phyloP scores from a whole-genome alignment of 1,140 invertebrate species.

The Caerostris extrusa region DNA sequence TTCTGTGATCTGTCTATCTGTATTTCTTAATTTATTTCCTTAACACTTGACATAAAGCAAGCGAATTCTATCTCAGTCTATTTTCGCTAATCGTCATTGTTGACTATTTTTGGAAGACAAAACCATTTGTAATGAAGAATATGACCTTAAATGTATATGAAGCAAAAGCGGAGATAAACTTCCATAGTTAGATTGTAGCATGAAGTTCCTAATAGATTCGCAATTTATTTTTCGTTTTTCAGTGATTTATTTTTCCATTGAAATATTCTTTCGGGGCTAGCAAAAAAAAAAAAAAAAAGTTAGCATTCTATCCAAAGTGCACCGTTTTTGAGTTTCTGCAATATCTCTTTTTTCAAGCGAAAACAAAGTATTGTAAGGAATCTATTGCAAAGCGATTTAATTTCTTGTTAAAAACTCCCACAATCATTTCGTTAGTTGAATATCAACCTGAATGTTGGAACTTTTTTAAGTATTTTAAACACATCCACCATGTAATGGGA shows the following conservation, averaged over 20 bases:
- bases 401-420: neutral
- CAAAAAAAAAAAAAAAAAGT: too few species aligned
- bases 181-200: constrained; percentile 75
- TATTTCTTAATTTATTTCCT: constrained; percentile 74
- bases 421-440: constrained; percentile 20
- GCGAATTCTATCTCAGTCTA: constrained; percentile 76
- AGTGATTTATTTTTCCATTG: neutral
- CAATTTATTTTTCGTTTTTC: constrained; percentile 2
- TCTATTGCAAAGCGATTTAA: constrained; percentile 42
- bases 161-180: constrained; percentile 74
- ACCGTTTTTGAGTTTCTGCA: neutral
- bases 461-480: constrained; percentile 19
- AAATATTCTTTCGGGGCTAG: neutral
- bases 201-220: constrained; percentile 75
- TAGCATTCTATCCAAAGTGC: constrained; percentile 20
- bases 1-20: constrained; percentile 77
- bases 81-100: constrained; percentile 76
- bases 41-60: constrained; percentile 73
- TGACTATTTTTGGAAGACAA: constrained; percentile 77
- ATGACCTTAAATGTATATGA: constrained; percentile 76
- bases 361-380: neutral
- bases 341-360: neutral
- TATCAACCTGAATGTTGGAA: constrained; percentile 19
- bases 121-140: constrained; percentile 77
- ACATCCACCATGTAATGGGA: constrained; percentile 10